Evolutionary conservation across 1,140 invertebrate genomes (phyloP), one percentile per base, ranked within the genome.

Genomic region (Drosophila repleta): DNA sequence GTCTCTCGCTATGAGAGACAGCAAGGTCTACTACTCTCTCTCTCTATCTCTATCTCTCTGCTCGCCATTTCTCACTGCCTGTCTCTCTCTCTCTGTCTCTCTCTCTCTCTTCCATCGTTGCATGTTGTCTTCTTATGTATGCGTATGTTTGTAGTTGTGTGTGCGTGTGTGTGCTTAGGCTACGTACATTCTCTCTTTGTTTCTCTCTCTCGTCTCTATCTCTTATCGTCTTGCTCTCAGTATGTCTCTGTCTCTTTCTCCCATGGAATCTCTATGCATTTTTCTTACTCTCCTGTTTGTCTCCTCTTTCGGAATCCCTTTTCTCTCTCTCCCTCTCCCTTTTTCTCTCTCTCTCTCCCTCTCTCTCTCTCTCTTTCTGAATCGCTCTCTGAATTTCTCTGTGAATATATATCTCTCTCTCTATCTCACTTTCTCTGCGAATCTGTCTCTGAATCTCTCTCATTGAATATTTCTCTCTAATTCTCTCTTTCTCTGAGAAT

Each of bases 231-330:
- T 56, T 21, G 24, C 26, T n/a, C 52, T 46, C 57, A 46, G 62
- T 64, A 63, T 74, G 21, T 57, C 37, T 66, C 74, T 41, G 35
- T 20, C 45, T 11, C 6, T 64, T 37, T 15, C 7, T 63, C 15
- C 24, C 24, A 24, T 24, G 24, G 29, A 29, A 29, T 35, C 10
- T 35, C 26, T 29, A 1, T 35, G n/a, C 51, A 46, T 21, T 10
- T 7, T 6, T n/a, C 45, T 7, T 2, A 21, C 35, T 57, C 52
- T 18, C 20, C 24, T 26, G 5, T 26, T 26, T 56, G 10, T 57
- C 39, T 39, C 29, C 6, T 0, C 24, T 26, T 5, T 3, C 4
- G 5, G 6, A 5, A 3, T 26, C 24, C 24, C 43, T 10, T 77
- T 7, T 32, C 32, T 56, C 0, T 53, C 4, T 49, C 29, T 58